Evolutionary conservation across 2,113 vertebrate species (phyloP).

Genomic region (Haemorhous mexicanus): DNA sequence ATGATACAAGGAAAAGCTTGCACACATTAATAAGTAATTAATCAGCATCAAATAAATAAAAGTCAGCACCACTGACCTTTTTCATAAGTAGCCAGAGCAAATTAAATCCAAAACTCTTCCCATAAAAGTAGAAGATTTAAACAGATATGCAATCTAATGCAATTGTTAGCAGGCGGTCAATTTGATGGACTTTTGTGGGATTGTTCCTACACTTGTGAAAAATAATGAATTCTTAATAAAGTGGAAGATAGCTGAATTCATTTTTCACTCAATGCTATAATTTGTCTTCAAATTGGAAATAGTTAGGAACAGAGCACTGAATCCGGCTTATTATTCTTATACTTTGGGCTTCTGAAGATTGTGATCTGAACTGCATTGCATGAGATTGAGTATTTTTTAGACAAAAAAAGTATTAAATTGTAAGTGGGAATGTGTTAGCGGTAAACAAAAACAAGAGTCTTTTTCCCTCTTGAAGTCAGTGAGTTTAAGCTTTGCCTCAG

Average conservation of each 20-base stretch:
- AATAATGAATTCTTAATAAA: not conserved
- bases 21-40: not conserved
- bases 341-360: not conserved
- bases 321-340: not conserved
- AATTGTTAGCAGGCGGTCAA: not conserved
- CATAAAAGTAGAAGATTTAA: not conserved
- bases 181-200: not conserved
- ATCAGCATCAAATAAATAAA: not conserved
- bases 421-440: not conserved
- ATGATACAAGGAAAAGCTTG: not conserved
- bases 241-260: not conserved
- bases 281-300: not conserved
- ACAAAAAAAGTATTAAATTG: not conserved
- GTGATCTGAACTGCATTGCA: not conserved
- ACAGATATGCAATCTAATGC: not conserved
- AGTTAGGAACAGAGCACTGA: not conserved
- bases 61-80: not conserved
- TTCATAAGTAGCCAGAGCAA: not conserved
- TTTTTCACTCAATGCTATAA: not conserved
- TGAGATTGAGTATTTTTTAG: not conserved
- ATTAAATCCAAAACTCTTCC: not conserved
- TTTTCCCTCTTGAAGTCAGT: not conserved
- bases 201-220: not conserved
- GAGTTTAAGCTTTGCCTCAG: not conserved
- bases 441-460: not conserved